phyloP scores from a whole-genome alignment of 2,888 invertebrate genomes.

The Heliconius cydno region DNA sequence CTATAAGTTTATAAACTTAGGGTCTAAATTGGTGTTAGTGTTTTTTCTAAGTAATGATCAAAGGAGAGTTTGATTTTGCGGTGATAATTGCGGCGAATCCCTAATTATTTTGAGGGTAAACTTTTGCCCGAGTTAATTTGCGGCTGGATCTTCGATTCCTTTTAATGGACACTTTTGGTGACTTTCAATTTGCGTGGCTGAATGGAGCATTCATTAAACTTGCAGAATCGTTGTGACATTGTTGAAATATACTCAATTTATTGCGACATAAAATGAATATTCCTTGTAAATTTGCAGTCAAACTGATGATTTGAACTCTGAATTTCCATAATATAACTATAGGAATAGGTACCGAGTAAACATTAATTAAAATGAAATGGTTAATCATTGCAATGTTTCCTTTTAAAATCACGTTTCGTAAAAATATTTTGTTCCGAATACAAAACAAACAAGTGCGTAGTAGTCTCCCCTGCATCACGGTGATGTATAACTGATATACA shows the following conservation, averaged over 20 bases:
- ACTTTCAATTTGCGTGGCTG: constrained; percentile 79
- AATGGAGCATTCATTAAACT: constrained; percentile 78
- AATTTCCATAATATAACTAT: constrained; percentile 38
- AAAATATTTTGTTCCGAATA: constrained; percentile 62
- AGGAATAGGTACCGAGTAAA: neutral
- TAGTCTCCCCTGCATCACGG: constrained; percentile 54
- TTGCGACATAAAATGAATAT: constrained; percentile 58
- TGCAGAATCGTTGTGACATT: constrained; percentile 58
- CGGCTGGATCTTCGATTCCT: constrained; percentile 76
- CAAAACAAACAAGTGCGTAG: constrained; percentile 58
- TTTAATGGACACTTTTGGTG: constrained; percentile 81
- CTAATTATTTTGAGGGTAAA: constrained; percentile 84
- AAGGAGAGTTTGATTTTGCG: constrained; percentile 81
- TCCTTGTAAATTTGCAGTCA: constrained; percentile 58
- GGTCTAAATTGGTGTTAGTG: constrained; percentile 57
- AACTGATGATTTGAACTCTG: constrained; percentile 39
- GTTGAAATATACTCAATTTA: constrained; percentile 60
- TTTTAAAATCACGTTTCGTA: constrained; percentile 44
- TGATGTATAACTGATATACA: constrained; percentile 61
- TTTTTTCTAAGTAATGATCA: constrained; percentile 72
- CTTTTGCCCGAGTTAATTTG: constrained; percentile 81
- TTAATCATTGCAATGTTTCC: constrained; percentile 38
- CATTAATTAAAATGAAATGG: constrained; percentile 40
- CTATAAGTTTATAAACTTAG: constrained; percentile 56
- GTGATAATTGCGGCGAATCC: constrained; percentile 83